phyloP scores from a whole-genome alignment of 2,888 invertebrate species.

The Drosophila fulvimacula region DNA sequence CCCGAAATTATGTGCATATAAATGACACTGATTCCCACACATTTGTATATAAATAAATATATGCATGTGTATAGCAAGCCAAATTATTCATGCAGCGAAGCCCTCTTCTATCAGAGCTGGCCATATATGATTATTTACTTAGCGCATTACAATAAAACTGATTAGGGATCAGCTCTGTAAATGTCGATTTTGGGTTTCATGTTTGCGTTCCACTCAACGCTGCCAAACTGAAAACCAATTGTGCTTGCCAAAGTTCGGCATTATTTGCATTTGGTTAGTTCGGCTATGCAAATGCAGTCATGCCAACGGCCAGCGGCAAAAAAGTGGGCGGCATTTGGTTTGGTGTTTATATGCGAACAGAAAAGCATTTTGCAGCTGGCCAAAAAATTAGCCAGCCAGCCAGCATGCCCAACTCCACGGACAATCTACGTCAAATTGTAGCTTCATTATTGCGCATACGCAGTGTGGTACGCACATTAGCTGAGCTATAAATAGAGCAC shows the following conservation, averaged over 20 bases:
- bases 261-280: slow-evolving; percentile 46
- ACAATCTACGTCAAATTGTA: background rate
- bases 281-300: slow-evolving; percentile 17
- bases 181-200: slow-evolving; percentile 20
- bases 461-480: slow-evolving; percentile 44
- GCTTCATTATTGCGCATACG: slow-evolving; percentile 62
- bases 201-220: slow-evolving; percentile 30
- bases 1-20: slow-evolving; percentile 69
- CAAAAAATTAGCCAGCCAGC: slow-evolving; percentile 23
- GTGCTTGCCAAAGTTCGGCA: slow-evolving; percentile 3
- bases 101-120: slow-evolving; percentile 24
- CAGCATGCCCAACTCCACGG: background rate
- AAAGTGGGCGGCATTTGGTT: background rate
- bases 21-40: slow-evolving; percentile 39
- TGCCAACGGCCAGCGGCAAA: slow-evolving; percentile 1
- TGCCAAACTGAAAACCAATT: slow-evolving; percentile 13
- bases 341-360: background rate
- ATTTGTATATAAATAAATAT: background rate
- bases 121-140: slow-evolving; percentile 61
- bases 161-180: slow-evolving; percentile 58
- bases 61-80: background rate
- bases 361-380: slow-evolving; percentile 22
- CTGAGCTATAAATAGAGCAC: slow-evolving; percentile 46
- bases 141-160: slow-evolving; percentile 61
- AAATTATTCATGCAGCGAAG: slow-evolving; percentile 28